phyloP scores from a whole-genome alignment of 2,888 invertebrate genomes.

The Sphecodes monilicornis region DNA sequence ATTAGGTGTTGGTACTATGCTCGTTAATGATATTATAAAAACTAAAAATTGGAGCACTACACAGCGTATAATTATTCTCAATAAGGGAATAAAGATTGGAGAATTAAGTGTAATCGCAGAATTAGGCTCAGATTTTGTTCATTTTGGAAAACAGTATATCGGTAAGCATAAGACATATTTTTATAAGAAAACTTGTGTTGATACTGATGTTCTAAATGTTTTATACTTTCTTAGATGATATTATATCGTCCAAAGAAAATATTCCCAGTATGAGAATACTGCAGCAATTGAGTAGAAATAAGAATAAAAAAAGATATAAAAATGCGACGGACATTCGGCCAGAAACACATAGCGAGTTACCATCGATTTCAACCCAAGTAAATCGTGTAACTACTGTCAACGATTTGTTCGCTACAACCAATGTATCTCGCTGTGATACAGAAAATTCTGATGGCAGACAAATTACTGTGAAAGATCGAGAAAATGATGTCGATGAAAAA shows the following conservation, averaged over 20 bases:
- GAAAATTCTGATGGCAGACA: conserved; percentile 68
- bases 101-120: conserved; percentile 84
- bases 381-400: conserved; percentile 63
- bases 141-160: conserved; percentile 85
- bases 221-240: conserved; percentile 68
- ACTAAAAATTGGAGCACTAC: conserved; percentile 81
- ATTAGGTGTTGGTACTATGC: conserved; percentile 84
- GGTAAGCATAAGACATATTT: conserved; percentile 78
- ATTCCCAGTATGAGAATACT: conserved; percentile 74
- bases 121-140: conserved; percentile 85
- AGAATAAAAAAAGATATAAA: conserved; percentile 69
- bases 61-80: conserved; percentile 83
- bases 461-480: conserved; percentile 63
- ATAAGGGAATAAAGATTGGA: conserved; percentile 84
- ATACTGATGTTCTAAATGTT: background rate
- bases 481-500: conserved; percentile 68
- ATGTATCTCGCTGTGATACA: conserved; percentile 50
- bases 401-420: conserved; percentile 57
- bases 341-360: conserved; percentile 69
- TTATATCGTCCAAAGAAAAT: conserved; percentile 78
- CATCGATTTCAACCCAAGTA: conserved; percentile 64
- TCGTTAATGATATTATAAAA: conserved; percentile 80
- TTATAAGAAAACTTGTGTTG: conserved; percentile 52
- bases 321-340: conserved; percentile 75
- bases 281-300: conserved; percentile 41